Evolutionary conservation across 2,888 invertebrate species (phyloP).

Genomic region (Dyspetes luteomarginatus): DNA sequence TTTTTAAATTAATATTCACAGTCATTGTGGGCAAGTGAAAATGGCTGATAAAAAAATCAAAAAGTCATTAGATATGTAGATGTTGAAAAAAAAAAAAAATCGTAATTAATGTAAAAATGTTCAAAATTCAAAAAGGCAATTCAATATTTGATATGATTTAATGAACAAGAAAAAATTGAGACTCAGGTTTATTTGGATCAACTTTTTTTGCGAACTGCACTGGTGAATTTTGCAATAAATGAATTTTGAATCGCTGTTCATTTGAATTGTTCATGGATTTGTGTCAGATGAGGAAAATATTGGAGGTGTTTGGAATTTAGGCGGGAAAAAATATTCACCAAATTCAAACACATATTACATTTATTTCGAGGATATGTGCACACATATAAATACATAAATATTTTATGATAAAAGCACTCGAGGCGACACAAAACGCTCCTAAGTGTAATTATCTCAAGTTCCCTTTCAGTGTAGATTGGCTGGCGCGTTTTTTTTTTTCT

Average conservation of each 20-base stretch:
- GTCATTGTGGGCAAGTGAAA: too few species aligned
- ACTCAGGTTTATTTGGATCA: not conserved
- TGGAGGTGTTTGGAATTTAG: conserved; percentile 12
- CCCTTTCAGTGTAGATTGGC: conserved; percentile 53
- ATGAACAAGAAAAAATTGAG: not conserved
- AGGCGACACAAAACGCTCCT: conserved; percentile 69
- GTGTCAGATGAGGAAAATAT: not conserved
- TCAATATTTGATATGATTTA: too few species aligned
- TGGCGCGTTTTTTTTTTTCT: conserved; percentile 30
- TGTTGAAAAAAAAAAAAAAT: not conserved
- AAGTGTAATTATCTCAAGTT: conserved; percentile 58
- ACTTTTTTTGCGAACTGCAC: too few species aligned
- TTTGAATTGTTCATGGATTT: not conserved
- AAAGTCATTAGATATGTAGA: not conserved
- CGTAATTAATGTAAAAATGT: not conserved
- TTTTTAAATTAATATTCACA: not conserved
- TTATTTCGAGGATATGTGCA: conserved; percentile 81
- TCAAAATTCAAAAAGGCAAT: too few species aligned
- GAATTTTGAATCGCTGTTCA: too few species aligned
- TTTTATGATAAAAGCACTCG: conserved; percentile 78
- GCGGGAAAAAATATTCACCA: conserved; percentile 11
- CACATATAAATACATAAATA: conserved; percentile 82
- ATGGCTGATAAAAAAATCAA: not conserved
- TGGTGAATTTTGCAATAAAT: too few species aligned
- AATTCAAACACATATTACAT: conserved; percentile 80